phyloP scores from a whole-genome alignment of 2,797 vertebrate species.

The Gymnothorax reevesii region DNA sequence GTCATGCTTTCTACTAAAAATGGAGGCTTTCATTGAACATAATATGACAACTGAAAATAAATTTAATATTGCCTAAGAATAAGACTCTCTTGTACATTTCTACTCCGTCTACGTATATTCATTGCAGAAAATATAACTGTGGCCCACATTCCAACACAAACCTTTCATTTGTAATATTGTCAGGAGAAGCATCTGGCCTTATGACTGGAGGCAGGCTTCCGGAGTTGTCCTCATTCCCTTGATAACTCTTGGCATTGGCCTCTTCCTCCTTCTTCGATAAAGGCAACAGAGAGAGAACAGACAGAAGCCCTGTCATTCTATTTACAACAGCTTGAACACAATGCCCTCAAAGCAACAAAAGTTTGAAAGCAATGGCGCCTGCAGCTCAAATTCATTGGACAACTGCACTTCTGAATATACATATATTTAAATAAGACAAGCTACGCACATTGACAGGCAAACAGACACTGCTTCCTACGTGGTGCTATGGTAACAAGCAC shows the following conservation, averaged over 20 bases:
- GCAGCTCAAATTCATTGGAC: background rate
- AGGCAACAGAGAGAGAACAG: constrained; percentile 80
- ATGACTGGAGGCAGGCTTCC: constrained; percentile 52
- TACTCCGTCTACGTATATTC: background rate
- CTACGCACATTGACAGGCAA: background rate
- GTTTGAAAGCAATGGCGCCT: constrained; percentile 20
- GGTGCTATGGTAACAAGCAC: constrained; percentile 81
- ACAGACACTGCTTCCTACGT: constrained; percentile 64
- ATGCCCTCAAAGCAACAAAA: background rate
- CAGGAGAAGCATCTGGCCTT: constrained; percentile 61
- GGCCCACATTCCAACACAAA: constrained; percentile 51
- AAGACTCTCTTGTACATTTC: background rate
- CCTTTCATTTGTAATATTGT: constrained; percentile 79
- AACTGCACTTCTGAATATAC: constrained; percentile 45
- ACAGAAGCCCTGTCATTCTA: constrained; percentile 87
- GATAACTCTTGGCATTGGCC: constrained; percentile 37
- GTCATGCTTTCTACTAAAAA: background rate
- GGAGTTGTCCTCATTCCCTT: constrained; percentile 44
- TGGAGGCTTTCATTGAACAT: too few relatives aligned
- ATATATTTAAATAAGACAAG: constrained; percentile 55
- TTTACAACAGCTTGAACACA: constrained; percentile 13
- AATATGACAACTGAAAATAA: too few relatives aligned
- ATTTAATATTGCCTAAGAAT: background rate
- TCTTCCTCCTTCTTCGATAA: constrained; percentile 67
- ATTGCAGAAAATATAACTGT: background rate